Conservation (phyloP, 2,888 invertebrate species). For the Laspeyria flexula region DNA sequence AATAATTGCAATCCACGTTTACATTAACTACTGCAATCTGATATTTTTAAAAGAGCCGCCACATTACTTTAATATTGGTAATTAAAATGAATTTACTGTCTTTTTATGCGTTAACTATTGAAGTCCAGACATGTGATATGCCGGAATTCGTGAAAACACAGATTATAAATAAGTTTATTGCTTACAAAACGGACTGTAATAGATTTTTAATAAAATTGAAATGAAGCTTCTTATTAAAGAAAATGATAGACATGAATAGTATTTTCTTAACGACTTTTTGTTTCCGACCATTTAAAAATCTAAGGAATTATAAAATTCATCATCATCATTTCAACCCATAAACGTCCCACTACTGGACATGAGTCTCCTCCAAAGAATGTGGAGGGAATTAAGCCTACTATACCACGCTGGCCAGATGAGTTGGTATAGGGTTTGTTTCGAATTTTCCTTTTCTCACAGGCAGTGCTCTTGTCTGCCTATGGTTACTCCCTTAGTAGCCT, state of each 20-base stretch:
- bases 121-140: slow-evolving; percentile 27
- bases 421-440: too few relatives aligned
- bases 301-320: too few relatives aligned
- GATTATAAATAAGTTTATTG: slow-evolving; percentile 29
- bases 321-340: too few relatives aligned
- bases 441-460: too few relatives aligned
- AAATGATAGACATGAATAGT: slow-evolving; percentile 2
- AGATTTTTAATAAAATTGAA: slow-evolving; percentile 12
- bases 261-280: neutral
- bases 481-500: too few relatives aligned
- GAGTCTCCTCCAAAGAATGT: too few relatives aligned
- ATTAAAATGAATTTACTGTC: slow-evolving; percentile 32
- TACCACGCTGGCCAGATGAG: too few relatives aligned
- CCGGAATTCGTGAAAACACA: slow-evolving; percentile 25
- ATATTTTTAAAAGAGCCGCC: slow-evolving; percentile 27
- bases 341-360: too few relatives aligned
- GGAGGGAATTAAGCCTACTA: too few relatives aligned
- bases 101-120: slow-evolving; percentile 24
- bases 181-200: slow-evolving; percentile 24
- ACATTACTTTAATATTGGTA: slow-evolving; percentile 33
- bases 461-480: too few relatives aligned
- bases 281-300: too few relatives aligned
- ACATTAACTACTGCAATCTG: slow-evolving; percentile 27
- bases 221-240: slow-evolving; percentile 19
- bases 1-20: neutral